A percentile compares a stretch with the other conserved stretches of the same genome.
Evolutionary conservation across 2,113 vertebrate species (phyloP).

Genomic region (Melanotaenia duboulayi): DNA sequence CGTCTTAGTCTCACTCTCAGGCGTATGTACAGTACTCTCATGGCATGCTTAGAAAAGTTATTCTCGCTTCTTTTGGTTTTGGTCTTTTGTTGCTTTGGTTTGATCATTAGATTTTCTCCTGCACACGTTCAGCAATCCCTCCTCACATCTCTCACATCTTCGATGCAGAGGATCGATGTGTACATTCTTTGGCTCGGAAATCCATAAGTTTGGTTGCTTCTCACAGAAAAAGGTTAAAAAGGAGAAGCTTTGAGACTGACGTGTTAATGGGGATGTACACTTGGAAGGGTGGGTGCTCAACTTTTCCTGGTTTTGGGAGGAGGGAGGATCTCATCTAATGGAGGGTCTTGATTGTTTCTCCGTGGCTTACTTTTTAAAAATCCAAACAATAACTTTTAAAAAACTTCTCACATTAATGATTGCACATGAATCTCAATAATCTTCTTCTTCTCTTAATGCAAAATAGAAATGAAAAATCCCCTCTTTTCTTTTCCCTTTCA

Average conservation of each 20-base stretch:
- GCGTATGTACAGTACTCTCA: slow-evolving; percentile 59
- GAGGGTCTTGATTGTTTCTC: slow-evolving; percentile 2
- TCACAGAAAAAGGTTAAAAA: slow-evolving; percentile 3
- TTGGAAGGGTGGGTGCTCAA: background rate
- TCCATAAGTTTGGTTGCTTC: slow-evolving; percentile 18
- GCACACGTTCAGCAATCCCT: slow-evolving; percentile 19
- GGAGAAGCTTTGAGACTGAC: slow-evolving; percentile 3
- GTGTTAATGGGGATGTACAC: background rate
- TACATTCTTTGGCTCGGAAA: slow-evolving; percentile 73
- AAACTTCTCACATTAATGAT: slow-evolving; percentile 43
- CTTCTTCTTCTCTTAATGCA: slow-evolving; percentile 31
- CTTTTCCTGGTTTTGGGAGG: background rate
- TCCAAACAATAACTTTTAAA: slow-evolving; percentile 22
- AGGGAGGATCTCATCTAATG: background rate
- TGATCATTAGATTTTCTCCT: slow-evolving; percentile 32
- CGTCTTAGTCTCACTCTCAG: slow-evolving; percentile 30
- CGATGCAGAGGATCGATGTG: slow-evolving; percentile 32
- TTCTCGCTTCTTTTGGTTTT: slow-evolving; percentile 11
- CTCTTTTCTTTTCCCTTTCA: slow-evolving; percentile 15
- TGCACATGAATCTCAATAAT: slow-evolving; percentile 41
- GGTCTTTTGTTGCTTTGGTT: slow-evolving; percentile 69
- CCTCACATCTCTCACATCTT: slow-evolving; percentile 55
- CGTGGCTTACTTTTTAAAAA: background rate
- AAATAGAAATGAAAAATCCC: slow-evolving; percentile 26
- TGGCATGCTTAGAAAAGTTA: slow-evolving; percentile 46